phyloP scores from a whole-genome alignment of 2,797 vertebrate genomes.

The Ptychobarbus kaznakovi region DNA sequence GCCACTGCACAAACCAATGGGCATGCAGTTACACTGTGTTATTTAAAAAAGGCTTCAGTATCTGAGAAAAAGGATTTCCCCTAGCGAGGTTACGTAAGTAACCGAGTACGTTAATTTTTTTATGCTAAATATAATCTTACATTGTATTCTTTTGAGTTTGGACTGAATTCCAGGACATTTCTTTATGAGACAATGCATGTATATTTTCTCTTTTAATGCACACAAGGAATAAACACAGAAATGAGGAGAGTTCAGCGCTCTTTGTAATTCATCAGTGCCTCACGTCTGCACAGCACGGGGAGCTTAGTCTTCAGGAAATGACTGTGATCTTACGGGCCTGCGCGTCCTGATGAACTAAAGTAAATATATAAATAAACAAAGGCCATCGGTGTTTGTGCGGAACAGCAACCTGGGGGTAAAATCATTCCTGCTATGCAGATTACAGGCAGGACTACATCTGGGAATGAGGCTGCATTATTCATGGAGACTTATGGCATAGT shows the following conservation, averaged over 20 bases:
- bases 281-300: not conserved
- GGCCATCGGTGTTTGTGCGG: constrained; percentile 18
- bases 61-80: no score
- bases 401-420: constrained; percentile 43
- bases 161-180: not conserved
- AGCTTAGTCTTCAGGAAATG: constrained; percentile 32
- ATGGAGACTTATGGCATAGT: constrained; percentile 46
- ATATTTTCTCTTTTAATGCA: not conserved
- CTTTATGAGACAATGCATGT: not conserved
- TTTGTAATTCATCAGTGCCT: constrained; percentile 26
- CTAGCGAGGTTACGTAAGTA: no score
- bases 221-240: constrained; percentile 5
- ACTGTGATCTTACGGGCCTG: constrained; percentile 30
- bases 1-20: no score
- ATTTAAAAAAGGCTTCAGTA: no score
- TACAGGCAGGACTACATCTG: constrained; percentile 38
- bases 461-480: constrained; percentile 61
- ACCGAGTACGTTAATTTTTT: not conserved
- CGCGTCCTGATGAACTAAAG: constrained; percentile 36
- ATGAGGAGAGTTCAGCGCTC: not conserved
- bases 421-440: constrained; percentile 54
- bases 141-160: not conserved
- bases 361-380: constrained; percentile 47
- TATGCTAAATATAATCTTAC: not conserved
- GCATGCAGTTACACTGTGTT: no score